phyloP scores from a whole-genome alignment of 2,797 vertebrate genomes.

The Acanthis flammea region DNA sequence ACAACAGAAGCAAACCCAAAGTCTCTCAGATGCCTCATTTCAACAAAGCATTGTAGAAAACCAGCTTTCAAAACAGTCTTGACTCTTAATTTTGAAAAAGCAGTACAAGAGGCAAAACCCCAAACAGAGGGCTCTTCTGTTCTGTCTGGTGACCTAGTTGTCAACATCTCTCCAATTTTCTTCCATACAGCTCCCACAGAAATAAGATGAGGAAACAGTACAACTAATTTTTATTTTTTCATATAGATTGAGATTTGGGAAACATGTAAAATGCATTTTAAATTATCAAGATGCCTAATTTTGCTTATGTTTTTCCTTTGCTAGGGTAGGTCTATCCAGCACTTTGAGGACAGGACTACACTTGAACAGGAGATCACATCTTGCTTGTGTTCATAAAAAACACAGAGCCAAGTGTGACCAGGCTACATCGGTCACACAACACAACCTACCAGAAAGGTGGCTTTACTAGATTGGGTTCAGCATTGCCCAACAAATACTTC shows the following conservation, averaged over 20 bases:
- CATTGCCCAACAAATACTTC: background rate
- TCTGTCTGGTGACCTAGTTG: rapidly evolving
- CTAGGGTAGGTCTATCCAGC: background rate
- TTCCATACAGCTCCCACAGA: background rate
- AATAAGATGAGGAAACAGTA: background rate
- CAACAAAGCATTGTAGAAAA: background rate
- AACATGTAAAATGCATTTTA: rapidly evolving
- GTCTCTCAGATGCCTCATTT: background rate
- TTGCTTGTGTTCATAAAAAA: background rate
- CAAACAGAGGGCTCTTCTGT: background rate
- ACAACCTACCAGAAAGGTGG: background rate
- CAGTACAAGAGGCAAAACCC: background rate
- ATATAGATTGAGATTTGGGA: background rate
- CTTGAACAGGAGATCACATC: background rate
- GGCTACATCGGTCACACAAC: no score
- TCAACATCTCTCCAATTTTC: background rate
- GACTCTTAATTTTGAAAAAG: background rate
- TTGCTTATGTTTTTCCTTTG: background rate
- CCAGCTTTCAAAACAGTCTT: background rate
- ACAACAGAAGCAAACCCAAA: background rate
- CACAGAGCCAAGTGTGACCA: background rate
- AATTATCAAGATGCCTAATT: background rate
- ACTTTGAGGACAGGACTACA: background rate
- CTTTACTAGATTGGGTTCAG: background rate
- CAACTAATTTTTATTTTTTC: background rate